These are phyloP conservation scores for Drosophila burlai DNA, from an alignment of 1,140 invertebrate species.

Conservation along the genomic window DNA sequence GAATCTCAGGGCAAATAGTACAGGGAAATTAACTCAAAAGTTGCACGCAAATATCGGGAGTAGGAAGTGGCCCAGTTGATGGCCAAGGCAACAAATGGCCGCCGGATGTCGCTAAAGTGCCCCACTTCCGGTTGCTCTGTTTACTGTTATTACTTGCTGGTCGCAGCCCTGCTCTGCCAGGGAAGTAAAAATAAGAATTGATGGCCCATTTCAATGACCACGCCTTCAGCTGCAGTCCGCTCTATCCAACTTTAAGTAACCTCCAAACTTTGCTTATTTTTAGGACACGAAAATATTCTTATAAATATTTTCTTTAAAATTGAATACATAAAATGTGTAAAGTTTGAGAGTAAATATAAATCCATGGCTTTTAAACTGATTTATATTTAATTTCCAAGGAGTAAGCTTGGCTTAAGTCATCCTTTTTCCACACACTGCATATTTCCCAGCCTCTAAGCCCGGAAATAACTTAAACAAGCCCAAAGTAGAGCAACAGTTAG, in stretches of 20 bases:
- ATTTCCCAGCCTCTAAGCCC: neutral
- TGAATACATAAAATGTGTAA: too few species aligned
- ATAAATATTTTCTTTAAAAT: neutral
- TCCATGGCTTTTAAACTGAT: neutral
- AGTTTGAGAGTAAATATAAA: neutral
- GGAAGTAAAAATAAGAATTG: constrained; percentile 32
- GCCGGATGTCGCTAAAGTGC: constrained; percentile 49
- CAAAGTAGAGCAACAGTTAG: neutral
- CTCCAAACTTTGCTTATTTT: neutral
- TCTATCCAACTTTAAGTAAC: neutral
- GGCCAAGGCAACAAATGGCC: constrained; percentile 12
- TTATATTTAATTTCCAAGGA: neutral
- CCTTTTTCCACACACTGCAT: neutral
- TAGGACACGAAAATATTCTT: neutral
- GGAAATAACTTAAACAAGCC: neutral
- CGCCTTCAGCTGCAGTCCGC: neutral
- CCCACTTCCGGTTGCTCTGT: constrained; percentile 27
- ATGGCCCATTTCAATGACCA: constrained; percentile 29
- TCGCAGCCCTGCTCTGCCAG: neutral
- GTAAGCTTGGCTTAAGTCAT: neutral
- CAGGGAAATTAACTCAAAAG: constrained; percentile 52
- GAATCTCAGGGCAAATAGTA: constrained; percentile 44
- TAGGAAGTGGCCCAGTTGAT: constrained; percentile 28
- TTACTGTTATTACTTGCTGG: constrained; percentile 8
- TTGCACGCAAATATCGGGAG: constrained; percentile 44